Conservation (phyloP, 2,888 invertebrate species). For the Chrysotoxum bicinctum region DNA sequence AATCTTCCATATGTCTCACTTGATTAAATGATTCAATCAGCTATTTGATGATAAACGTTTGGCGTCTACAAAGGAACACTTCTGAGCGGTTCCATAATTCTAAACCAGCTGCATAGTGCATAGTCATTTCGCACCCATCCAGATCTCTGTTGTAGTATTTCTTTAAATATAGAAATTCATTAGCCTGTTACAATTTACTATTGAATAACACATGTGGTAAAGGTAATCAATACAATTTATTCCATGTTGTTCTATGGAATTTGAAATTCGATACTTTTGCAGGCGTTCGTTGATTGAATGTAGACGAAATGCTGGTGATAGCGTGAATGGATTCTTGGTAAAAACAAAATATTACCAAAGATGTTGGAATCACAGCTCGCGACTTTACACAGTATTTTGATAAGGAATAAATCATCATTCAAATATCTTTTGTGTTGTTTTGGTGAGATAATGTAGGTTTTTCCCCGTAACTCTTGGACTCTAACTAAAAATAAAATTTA, state of each 20-base stretch:
- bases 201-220: constrained; percentile 50
- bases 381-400: neutral
- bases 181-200: constrained; percentile 28
- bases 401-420: neutral
- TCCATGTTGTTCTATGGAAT: constrained; percentile 36
- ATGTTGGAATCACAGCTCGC: neutral
- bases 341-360: neutral
- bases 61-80: constrained; percentile 32
- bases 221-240: constrained; percentile 50
- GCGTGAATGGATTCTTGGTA: constrained; percentile 32
- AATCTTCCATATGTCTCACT: constrained; percentile 53
- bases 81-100: constrained; percentile 9
- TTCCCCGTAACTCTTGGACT: neutral
- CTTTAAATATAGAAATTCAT: constrained; percentile 36
- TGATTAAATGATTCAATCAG: constrained; percentile 43
- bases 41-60: constrained; percentile 54
- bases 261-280: constrained; percentile 41
- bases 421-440: neutral
- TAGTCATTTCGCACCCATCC: constrained; percentile 22
- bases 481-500: neutral
- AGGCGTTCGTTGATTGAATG: constrained; percentile 2
- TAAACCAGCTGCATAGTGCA: constrained; percentile 21
- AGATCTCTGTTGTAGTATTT: constrained; percentile 10
- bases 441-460: neutral
- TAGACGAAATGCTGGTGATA: constrained; percentile 10